Evolutionary conservation across 2,113 vertebrate species (phyloP), one percentile per base, ranked within the genome.

Genomic region (Salvelinus alpinus): DNA sequence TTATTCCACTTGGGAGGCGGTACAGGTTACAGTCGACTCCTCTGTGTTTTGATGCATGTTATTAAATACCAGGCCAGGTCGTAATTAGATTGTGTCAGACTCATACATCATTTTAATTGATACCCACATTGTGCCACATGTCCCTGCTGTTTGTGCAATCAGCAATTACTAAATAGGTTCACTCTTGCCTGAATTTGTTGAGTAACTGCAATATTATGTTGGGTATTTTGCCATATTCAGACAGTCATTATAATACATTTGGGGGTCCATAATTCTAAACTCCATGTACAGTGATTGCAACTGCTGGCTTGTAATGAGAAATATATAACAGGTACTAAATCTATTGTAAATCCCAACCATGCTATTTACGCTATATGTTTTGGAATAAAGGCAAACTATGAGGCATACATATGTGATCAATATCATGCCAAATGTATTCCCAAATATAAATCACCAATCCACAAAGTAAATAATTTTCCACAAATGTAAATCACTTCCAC

Each of bases 71-170:
- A 71, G 14, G 51, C 70, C 72, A 71, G 70, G 71, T 82, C 51
- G 62, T 78, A 84, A 86, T 84, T 82, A 82, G 74, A 82, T 70
- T 47, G 60, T 38, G 59, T 31, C 71, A 72, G 66, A 74, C 78
- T 70, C 77, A 84, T 87, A 70, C 76, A 87, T 84, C 80, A 82
- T 87, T 77, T 83, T 82, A 87, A 87, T 84, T 79, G 82, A 82
- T 78, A 76, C 78, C 76, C 74, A 76, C 70, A 78, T 51, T 22
- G 68, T 73, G 71, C 71, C 76, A 81, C 74, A 64, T 75, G 27
- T 31, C 31, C 38, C 9, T 70, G 72, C 27, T 73, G 70, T 65
- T 27, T 72, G 62, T 76, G 72, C 73, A 71, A 57, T 77, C 74
- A 79, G 73, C 71, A 71, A 67, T 78, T 59, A 54, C 75, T 20